Evolutionary conservation across 2,113 vertebrate species (phyloP), one percentile per base, ranked within the genome.

Genomic region (Tachysurus fulvidraco): DNA sequence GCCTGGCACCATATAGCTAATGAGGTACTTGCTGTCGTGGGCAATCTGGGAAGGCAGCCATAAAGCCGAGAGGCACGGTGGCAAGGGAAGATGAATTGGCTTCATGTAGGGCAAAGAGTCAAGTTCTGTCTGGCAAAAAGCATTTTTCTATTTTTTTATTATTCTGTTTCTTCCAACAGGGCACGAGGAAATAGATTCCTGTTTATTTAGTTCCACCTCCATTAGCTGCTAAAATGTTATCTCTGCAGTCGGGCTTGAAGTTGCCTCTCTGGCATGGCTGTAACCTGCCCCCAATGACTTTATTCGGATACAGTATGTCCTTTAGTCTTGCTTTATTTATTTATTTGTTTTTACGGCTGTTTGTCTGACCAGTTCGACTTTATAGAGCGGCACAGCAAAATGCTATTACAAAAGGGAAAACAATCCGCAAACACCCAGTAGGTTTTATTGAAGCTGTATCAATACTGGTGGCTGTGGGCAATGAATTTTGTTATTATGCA

Each of bases 1-100:
- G 91, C 92, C 92, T 90, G 88, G 91, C 92, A 91, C 93, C 94
- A 94, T 92, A 95, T 95, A 94, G 93, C 94, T 95, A 94, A 93
- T 94, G 91, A 94, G 91, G 92, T 91, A 90, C 91, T 88, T 81
- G 83, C 89, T 85, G 81, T 91, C 90, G 87, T 92, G 76, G 88
- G 89, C 89, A 62, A 55, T 90, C 88, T 86, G 76, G 89, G 92
- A 92, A 90, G 91, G 87, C 3, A 74, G 88, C 89, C 89, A 91
- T 92, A 90, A 92, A 92, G 87, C 83, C 50, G 81, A 85, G 78
- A 84, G 30, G 85, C 14, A 59, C 44, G 60, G 36, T 52, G 85
- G 57, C 83, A n/a, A 85, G 28, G 86, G 59, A 85, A 91, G 91
- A 94, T 90, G 88, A 88, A 89, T 92, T 88, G 89, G 76, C 78